phyloP scores from a whole-genome alignment of 2,888 invertebrate genomes.

The Sinodicranocentrus sp. region DNA sequence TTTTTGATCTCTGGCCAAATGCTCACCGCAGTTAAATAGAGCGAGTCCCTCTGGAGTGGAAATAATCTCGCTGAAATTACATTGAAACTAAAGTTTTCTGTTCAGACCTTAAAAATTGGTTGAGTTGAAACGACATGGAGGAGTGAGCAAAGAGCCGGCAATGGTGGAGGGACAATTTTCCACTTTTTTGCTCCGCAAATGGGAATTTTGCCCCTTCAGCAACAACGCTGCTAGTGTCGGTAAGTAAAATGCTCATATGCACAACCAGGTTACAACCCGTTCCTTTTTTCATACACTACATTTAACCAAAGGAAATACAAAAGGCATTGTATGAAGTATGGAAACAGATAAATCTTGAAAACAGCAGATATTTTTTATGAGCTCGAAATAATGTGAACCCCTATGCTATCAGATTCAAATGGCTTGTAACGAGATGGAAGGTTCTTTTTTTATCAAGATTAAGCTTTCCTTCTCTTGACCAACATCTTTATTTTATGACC shows the following conservation, averaged over 20 bases:
- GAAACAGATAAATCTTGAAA: slow-evolving; percentile 49
- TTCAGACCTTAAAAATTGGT: neutral
- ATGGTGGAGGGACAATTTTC: neutral
- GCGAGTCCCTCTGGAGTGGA: slow-evolving; percentile 44
- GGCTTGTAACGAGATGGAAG: slow-evolving; percentile 59
- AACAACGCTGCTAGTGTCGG: no score
- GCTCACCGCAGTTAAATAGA: slow-evolving; percentile 43
- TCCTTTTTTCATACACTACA: neutral
- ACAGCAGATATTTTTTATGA: slow-evolving; percentile 65
- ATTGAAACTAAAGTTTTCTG: slow-evolving; percentile 32
- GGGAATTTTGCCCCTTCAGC: slow-evolving; percentile 9
- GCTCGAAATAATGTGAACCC: slow-evolving; percentile 53
- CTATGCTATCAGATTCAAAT: slow-evolving; percentile 66
- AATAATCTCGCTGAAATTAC: slow-evolving; percentile 46
- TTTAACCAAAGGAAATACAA: slow-evolving; percentile 9
- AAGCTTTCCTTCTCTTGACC: slow-evolving; percentile 43
- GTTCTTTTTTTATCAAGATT: slow-evolving; percentile 44
- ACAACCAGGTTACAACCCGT: slow-evolving; percentile 12
- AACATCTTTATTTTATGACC: slow-evolving; percentile 71
- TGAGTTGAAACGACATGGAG: neutral
- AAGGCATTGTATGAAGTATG: slow-evolving; percentile 31
- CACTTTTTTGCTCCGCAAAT: slow-evolving; percentile 17
- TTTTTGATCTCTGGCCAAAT: slow-evolving; percentile 50
- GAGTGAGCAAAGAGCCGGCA: neutral
- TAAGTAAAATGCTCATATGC: no score